Percentiles rank a stretch among this genome's conserved stretches.
These are phyloP conservation scores for Panulirus ornatus DNA, from an alignment of 1,140 invertebrate species.

Conservation along the genomic window DNA sequence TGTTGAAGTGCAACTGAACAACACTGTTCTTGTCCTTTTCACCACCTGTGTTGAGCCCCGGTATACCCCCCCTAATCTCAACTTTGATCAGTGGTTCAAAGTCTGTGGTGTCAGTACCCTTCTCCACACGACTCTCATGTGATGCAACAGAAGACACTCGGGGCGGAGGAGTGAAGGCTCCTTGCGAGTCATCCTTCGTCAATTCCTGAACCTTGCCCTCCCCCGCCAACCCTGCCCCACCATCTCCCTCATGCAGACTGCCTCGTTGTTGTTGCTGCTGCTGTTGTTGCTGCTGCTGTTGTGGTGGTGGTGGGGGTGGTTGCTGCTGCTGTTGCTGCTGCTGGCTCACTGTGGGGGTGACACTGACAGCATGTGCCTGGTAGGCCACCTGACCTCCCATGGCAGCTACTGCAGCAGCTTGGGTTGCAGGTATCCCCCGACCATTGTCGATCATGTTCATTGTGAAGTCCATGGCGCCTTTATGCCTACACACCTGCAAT, in stretches of 20 bases:
- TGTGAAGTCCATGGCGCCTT: constrained; percentile 75
- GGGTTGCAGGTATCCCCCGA: constrained; percentile 65
- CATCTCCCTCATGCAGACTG: constrained; percentile 66
- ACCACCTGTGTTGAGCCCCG: constrained; percentile 68
- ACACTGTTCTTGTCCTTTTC: constrained; percentile 75
- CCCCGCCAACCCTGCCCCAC: constrained; percentile 59
- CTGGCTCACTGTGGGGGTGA: constrained; percentile 62
- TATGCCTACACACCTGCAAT: constrained; percentile 71
- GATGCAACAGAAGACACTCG: constrained; percentile 73
- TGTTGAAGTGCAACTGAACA: constrained; percentile 74
- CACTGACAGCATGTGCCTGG: constrained; percentile 71
- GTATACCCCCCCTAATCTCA: constrained; percentile 74
- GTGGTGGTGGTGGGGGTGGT: constrained; percentile 50
- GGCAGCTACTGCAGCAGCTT: constrained; percentile 71
- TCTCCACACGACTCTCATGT: constrained; percentile 72
- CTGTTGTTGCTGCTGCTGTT: constrained; percentile 63
- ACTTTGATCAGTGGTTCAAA: constrained; percentile 75
- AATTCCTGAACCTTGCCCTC: constrained; percentile 75
- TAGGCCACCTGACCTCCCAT: constrained; percentile 73
- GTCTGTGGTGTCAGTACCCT: constrained; percentile 75
- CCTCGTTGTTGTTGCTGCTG: too few relatives aligned
- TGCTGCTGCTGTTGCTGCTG: constrained; percentile 72
- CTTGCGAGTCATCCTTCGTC: constrained; percentile 74
- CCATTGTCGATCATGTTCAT: constrained; percentile 76
- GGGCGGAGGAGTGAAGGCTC: constrained; percentile 74